phyloP scores from a whole-genome alignment of 2,888 invertebrate genomes.

The Torymus texanus region DNA sequence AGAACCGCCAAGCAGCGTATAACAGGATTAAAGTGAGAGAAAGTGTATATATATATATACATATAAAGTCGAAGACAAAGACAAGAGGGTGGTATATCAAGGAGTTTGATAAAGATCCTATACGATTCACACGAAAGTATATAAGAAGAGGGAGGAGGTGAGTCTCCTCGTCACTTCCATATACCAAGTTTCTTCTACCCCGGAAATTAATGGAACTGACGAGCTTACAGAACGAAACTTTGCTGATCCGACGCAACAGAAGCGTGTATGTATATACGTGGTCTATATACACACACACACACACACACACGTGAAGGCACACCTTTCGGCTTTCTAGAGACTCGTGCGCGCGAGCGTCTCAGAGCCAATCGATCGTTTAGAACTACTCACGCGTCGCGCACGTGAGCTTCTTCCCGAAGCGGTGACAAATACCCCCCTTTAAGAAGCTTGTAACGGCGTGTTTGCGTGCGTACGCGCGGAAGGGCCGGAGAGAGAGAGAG shows the following conservation, averaged over 20 bases:
- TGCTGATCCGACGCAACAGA: neutral
- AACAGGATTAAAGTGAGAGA: constrained; percentile 42
- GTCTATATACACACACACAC: too few relatives aligned
- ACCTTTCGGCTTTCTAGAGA: too few relatives aligned
- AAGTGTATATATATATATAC: neutral
- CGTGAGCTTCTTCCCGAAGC: neutral
- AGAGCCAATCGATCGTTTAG: constrained; percentile 42
- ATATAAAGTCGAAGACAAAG: constrained; percentile 22
- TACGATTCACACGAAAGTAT: neutral
- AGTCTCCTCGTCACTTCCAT: neutral
- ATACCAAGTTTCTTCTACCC: neutral
- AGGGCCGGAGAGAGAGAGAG: neutral
- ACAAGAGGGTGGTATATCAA: neutral
- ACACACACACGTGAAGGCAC: too few relatives aligned
- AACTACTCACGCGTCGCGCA: neutral
- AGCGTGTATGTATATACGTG: neutral
- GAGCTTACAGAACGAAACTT: constrained; percentile 47
- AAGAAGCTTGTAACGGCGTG: constrained; percentile 25
- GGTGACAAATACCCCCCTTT: neutral
- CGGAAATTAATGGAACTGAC: constrained; percentile 60
- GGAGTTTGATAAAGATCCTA: constrained; percentile 23
- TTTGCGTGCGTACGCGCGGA: constrained; percentile 7
- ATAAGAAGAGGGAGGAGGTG: neutral
- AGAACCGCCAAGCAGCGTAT: neutral
- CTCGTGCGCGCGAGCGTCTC: neutral